phyloP scores from a whole-genome alignment of 2,113 vertebrate species.

The Chaetura pelagica region DNA sequence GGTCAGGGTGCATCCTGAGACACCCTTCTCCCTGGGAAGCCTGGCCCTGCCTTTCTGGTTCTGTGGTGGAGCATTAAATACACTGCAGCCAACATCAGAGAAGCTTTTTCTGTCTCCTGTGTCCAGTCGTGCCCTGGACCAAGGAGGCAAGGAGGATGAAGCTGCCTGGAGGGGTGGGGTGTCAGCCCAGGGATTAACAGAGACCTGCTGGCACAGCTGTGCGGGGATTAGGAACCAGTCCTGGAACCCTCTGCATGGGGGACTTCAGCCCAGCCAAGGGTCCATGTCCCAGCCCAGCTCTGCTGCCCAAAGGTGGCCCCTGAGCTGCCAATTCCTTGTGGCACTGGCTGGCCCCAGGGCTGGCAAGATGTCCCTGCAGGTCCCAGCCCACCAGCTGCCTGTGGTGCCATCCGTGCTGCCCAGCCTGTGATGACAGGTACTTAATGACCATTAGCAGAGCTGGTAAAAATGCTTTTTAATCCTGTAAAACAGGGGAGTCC shows the following conservation, averaged over 20 bases:
- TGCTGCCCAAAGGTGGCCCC: neutral
- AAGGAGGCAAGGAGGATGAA: fast-evolving
- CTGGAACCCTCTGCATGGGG: fast-evolving
- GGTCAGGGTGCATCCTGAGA: fast-evolving
- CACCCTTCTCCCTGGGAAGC: fast-evolving
- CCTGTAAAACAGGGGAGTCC: neutral
- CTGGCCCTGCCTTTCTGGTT: neutral
- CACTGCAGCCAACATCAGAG: fast-evolving
- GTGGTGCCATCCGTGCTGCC: neutral
- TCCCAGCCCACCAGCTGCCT: too few species aligned
- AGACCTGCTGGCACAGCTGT: neutral
- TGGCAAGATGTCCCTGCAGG: neutral
- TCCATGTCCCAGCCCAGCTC: neutral
- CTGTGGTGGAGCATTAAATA: neutral
- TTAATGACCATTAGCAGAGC: neutral
- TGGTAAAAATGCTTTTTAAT: conserved; percentile 21
- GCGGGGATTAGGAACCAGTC: neutral
- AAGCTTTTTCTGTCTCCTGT: fast-evolving
- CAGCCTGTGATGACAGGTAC: neutral
- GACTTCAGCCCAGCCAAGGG: neutral
- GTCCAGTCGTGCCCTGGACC: neutral
- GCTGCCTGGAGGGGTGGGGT: neutral
- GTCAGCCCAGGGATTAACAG: fast-evolving
- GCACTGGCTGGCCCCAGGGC: fast-evolving
- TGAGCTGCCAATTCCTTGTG: too few species aligned